A percentile compares a stretch with the other conserved stretches of the same genome.
Evolutionary conservation across 2,888 invertebrate species (phyloP).

Genomic region (Callimorpha dominula): DNA sequence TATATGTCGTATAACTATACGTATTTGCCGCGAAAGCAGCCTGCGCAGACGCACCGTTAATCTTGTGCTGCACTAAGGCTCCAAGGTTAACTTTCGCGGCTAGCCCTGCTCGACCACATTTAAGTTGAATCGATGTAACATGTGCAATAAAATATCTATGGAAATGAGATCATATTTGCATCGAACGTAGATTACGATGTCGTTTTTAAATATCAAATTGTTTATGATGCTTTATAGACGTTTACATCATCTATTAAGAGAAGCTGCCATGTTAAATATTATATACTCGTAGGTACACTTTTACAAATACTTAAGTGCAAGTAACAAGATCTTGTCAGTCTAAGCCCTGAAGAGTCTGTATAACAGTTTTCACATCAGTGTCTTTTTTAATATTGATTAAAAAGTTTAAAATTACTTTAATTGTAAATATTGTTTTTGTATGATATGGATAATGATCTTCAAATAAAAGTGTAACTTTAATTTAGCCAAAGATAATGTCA

Average conservation of each 20-base stretch:
- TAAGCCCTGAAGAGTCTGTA: not conserved
- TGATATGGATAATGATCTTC: too few species aligned
- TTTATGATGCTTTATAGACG: not conserved
- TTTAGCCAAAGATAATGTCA: not conserved
- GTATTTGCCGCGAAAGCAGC: conserved; percentile 75
- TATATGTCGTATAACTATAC: conserved; percentile 44
- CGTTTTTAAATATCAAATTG: not conserved
- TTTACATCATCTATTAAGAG: not conserved
- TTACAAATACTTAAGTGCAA: too few species aligned
- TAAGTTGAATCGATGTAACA: conserved; percentile 33
- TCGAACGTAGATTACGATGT: conserved; percentile 4
- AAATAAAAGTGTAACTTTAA: not conserved
- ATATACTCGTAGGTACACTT: too few species aligned
- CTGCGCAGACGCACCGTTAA: conserved; percentile 67
- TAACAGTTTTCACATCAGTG: not conserved
- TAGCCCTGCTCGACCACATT: conserved; percentile 51
- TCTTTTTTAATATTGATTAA: not conserved
- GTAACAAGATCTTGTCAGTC: not conserved
- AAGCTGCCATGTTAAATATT: not conserved
- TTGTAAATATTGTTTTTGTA: not conserved
- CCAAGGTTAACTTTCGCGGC: conserved; percentile 83
- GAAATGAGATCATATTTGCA: conserved; percentile 29
- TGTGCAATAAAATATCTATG: conserved; percentile 28
- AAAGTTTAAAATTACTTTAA: not conserved
- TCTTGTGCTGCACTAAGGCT: conserved; percentile 67